Base-by-base conservation (phyloP, 2,113 vertebrate genomes). In the Sorex araneus region DNA sequence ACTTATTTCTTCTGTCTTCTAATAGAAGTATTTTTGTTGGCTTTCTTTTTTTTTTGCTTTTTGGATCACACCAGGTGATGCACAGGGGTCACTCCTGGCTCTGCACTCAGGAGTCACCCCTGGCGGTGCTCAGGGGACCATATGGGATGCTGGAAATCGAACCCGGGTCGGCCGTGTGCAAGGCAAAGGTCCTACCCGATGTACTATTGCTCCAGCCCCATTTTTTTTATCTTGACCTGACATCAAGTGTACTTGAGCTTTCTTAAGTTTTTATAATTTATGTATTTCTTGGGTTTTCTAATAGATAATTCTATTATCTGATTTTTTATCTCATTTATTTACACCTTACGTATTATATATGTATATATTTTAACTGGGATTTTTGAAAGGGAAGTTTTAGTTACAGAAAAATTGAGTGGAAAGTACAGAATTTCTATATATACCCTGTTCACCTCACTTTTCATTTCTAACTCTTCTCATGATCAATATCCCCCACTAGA, bases 201-300 rank as follows among this genome's bases (percentile, higher is more conserved):
- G n/a, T n/a, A n/a, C n/a, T n/a, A n/a, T n/a, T n/a, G n/a, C n/a
- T n/a, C n/a, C n/a, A n/a, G n/a, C n/a, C n/a, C n/a, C n/a, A n/a
- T n/a, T n/a, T n/a, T 75, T 74, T 70, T 36, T 4, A 54, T 86
- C 64, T 54, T 82, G 11, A 50, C 3, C 27, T 50, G 86, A 6
- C 40, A 66, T 43, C 13, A 50, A 47, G 1, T 64, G 27, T 81
- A 18, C 21, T 54, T 69, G 34, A 70, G 21, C 25, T 60, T 82
- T 64, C 50, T 82, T 84, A 50, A 70, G 69, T 81, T 89, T 19
- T 63, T 69, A n/a, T 77, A 85, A 82, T 77, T 64, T 75, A 50
- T 32, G 7, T 28, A 47, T 60, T 80, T 80, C 45, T 92, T 92
- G 30, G 7, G 36, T 60, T 78, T 40, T 67, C 28, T 76, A 36